Evolutionary conservation across 2,113 vertebrate species (phyloP).

Genomic region (Vidua chalybeata): DNA sequence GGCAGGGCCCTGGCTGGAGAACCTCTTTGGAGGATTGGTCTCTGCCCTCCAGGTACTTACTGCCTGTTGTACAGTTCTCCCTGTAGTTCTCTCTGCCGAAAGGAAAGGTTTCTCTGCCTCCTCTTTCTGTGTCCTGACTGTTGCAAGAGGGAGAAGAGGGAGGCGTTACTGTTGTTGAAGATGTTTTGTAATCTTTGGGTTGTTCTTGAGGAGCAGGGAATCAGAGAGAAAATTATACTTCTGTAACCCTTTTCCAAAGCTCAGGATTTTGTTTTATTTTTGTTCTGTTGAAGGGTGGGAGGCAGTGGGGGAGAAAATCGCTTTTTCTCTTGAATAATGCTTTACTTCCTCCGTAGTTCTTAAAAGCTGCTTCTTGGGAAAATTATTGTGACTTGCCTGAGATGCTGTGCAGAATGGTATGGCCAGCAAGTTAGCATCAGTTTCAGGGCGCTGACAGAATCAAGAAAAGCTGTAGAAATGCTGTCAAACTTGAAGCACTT

Average conservation of each 20-base stretch:
- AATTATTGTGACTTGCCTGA: background rate
- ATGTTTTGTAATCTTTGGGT: background rate
- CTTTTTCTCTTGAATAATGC: background rate
- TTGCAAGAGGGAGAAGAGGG: background rate
- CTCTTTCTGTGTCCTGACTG: background rate
- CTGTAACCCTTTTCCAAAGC: background rate
- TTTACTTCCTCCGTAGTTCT: background rate
- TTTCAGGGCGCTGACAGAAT: background rate
- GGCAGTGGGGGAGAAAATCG: background rate
- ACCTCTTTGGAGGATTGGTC: background rate
- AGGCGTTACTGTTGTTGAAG: background rate
- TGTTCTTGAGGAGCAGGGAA: background rate
- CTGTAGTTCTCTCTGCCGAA: background rate
- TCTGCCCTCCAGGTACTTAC: background rate
- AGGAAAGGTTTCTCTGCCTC: background rate
- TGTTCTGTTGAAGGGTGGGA: background rate
- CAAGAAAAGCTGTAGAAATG: background rate
- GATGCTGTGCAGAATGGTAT: background rate
- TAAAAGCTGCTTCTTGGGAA: background rate
- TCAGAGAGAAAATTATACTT: background rate
- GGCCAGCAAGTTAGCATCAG: background rate
- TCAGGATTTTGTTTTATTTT: background rate
- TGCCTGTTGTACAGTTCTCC: background rate
- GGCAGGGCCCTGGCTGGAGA: background rate
- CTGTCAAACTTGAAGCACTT: background rate